Evolutionary conservation across 2,113 vertebrate species (phyloP).

Genomic region (Tachysurus fulvidraco): DNA sequence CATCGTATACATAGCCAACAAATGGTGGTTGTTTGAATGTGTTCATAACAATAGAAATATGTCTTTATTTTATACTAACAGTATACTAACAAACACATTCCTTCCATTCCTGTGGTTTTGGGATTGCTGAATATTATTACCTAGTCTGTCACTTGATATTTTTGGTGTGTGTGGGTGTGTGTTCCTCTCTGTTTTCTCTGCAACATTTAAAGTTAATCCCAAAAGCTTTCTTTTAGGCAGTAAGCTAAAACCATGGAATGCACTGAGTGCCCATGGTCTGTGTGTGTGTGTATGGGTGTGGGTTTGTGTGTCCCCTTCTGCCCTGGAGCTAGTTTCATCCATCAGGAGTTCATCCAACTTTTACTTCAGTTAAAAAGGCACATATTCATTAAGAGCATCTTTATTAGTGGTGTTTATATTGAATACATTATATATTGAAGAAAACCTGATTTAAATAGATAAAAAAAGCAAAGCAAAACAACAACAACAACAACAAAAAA

Average conservation of each 20-base stretch:
- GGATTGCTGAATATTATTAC: constrained; percentile 26
- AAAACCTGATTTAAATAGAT: neutral
- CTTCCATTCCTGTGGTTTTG: constrained; percentile 20
- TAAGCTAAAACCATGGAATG: constrained; percentile 71
- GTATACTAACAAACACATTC: constrained; percentile 1
- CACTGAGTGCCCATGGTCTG: constrained; percentile 41
- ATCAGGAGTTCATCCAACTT: neutral
- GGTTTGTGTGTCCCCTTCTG: constrained; percentile 23
- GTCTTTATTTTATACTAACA: neutral
- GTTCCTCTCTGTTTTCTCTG: constrained; percentile 42
- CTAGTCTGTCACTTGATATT: constrained; percentile 12
- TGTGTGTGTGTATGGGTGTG: constrained; percentile 40
- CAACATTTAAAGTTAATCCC: constrained; percentile 77
- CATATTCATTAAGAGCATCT: neutral
- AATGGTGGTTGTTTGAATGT: too few species aligned
- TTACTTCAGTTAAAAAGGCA: constrained; percentile 11
- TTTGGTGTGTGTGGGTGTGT: constrained; percentile 16
- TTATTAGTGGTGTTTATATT: neutral
- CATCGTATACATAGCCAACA: neutral
- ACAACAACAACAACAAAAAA: too few species aligned
- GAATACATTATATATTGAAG: neutral
- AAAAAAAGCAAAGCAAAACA: neutral
- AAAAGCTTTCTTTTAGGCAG: constrained; percentile 73
- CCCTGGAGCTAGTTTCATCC: neutral
- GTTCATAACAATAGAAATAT: neutral